phyloP scores from a whole-genome alignment of 2,797 vertebrate genomes.

The Phrynocephalus guinanensis region DNA sequence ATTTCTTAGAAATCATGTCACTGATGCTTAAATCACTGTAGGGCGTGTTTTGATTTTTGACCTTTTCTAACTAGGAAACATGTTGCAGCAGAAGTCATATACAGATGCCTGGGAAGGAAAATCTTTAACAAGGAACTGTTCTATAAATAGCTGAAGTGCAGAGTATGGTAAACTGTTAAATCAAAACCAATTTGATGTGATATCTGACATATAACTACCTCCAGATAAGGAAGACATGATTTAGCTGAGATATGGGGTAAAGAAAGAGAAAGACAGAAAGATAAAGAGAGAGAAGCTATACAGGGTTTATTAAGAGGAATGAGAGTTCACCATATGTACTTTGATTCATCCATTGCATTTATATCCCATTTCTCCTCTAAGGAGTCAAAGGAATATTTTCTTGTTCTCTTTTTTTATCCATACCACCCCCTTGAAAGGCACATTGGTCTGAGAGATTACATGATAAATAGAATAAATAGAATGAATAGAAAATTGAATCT shows the following conservation, averaged over 20 bases:
- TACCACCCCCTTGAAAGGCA: too few species aligned
- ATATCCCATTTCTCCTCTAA: not conserved
- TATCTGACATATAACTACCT: not conserved
- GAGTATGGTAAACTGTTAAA: not conserved
- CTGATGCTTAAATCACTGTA: constrained; percentile 51
- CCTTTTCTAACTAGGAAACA: constrained; percentile 50
- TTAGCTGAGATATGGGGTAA: not conserved
- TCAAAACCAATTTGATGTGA: not conserved
- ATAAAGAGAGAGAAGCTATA: not conserved
- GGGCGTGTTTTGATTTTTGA: constrained; percentile 49
- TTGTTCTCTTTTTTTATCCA: too few species aligned
- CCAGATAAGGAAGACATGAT: not conserved
- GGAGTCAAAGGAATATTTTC: not conserved
- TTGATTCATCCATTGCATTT: too few species aligned
- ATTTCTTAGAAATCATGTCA: constrained; percentile 48
- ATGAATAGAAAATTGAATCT: too few species aligned
- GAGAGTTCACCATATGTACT: too few species aligned
- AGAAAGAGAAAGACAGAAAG: too few species aligned
- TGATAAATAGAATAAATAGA: too few species aligned
- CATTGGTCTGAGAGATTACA: too few species aligned
- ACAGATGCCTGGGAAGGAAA: constrained; percentile 38
- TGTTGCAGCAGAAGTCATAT: constrained; percentile 32
- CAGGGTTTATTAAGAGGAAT: not conserved
- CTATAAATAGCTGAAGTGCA: not conserved
- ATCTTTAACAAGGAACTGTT: not conserved